Base-by-base conservation (phyloP, 2,888 invertebrate genomes). In the Sepiola atlantica region DNA sequence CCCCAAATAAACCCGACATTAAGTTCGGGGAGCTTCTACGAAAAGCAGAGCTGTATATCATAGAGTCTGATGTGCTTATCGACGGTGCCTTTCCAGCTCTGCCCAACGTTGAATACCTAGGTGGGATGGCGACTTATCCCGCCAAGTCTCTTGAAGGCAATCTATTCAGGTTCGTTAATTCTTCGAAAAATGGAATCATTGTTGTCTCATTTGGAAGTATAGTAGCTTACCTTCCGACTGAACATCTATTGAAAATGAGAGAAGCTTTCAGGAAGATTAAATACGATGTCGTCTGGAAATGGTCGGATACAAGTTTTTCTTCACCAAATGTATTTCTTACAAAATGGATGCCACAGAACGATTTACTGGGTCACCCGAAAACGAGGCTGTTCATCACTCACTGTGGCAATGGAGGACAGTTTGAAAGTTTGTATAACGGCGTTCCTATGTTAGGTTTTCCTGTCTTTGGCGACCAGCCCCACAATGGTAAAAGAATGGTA, bases 381-480 rank as follows among this genome's bases (percentile, higher is more conserved):
- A 94, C 94, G 20, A 94, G 94, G 91, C 94, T 95, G 20, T 95
- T 96, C 91, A 94, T 96, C 35, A 95, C 95, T 21, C 96, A 96
- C 91, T 95, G 95, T 55, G 95, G 96, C 14, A 95, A 94, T 55
- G 95, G 95, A 55, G 95, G 95, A 35, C 95, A 95, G 92, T 95
- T 94, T 95, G 96, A 96, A 92, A 95, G 94, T n/a, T 93, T 96
- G 21, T 95, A 95, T 92, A 94, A 95, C 91, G 95, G 94, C 21
- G 95, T 95, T 24, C 96, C 96, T 14, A 95, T 96, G 95, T 90
- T 96, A 21, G 94, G 94, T 18, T 91, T 96, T 28, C 95, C 96
- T 18, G n/a, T 95, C 20, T 94, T 95, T 93, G 95, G 92, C 3
- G 96, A 95, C 35, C 95, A 96, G 92, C 94, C 90, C 0, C 94